phyloP scores from a whole-genome alignment of 53 echinoderm and acorn worm species.

The Luidia sarsii region DNA sequence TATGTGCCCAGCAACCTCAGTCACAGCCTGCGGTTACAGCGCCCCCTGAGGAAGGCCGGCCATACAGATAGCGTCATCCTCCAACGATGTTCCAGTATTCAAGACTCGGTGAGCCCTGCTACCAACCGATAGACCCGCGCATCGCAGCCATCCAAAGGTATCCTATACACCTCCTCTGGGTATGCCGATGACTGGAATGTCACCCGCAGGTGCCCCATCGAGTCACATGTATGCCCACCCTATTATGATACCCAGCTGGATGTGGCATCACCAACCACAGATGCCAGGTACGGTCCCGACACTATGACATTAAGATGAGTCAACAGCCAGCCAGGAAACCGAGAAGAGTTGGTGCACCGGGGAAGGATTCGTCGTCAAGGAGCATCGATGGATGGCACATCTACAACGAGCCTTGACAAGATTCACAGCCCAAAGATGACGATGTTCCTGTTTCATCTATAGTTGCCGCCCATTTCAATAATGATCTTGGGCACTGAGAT shows the following conservation, averaged over 20 bases:
- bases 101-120: no score
- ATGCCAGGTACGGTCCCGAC: not conserved
- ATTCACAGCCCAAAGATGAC: no score
- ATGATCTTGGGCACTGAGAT: not conserved
- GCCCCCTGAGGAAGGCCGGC: no score
- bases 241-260: slow-evolving; percentile 11
- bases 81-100: no score
- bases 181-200: not conserved
- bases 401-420: not conserved
- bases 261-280: not conserved
- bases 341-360: not conserved
- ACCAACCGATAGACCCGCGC: no score
- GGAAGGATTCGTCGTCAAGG: not conserved
- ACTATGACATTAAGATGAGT: not conserved
- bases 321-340: not conserved
- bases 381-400: not conserved
- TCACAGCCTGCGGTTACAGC: no score
- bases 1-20: no score
- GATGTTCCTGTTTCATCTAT: not conserved
- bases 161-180: slow-evolving; percentile 9
- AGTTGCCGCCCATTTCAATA: not conserved
- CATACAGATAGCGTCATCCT: no score
- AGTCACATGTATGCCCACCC: not conserved
- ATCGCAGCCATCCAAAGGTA: not conserved
- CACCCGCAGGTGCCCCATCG: not conserved